A percentile compares a stretch with the other conserved stretches of the same genome.
Conservation (phyloP, 2,113 vertebrate species). For the Anhinga rufa region DNA sequence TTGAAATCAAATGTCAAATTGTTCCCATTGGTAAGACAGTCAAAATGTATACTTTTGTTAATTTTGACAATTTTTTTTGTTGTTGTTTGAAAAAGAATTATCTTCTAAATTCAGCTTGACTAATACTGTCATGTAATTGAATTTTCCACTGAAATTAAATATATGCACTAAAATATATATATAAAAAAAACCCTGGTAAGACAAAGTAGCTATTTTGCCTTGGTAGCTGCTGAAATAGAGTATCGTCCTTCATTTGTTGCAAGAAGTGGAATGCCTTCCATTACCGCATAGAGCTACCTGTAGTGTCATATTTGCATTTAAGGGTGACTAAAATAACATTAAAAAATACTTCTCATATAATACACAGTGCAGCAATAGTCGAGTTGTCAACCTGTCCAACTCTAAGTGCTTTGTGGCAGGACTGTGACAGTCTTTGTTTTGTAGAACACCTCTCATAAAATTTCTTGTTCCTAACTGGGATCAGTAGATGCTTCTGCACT, state of each 20-base stretch:
- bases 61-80: neutral
- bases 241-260: neutral
- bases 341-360: neutral
- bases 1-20: neutral
- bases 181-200: fast-evolving
- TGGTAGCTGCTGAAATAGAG: neutral
- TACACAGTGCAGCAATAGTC: neutral
- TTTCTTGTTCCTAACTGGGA: neutral
- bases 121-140: neutral
- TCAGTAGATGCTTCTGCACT: neutral
- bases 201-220: neutral
- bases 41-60: neutral
- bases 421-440: neutral
- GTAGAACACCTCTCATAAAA: neutral
- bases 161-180: neutral
- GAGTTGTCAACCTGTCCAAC: neutral
- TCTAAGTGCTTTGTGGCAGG: neutral
- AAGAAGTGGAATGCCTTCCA: neutral
- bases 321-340: neutral
- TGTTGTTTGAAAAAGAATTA: neutral
- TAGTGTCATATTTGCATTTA: neutral
- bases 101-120: neutral
- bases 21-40: neutral
- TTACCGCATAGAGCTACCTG: neutral
- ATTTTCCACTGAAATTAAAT: neutral